Conservation (phyloP, 2,113 vertebrate species). For the Limanda limanda region DNA sequence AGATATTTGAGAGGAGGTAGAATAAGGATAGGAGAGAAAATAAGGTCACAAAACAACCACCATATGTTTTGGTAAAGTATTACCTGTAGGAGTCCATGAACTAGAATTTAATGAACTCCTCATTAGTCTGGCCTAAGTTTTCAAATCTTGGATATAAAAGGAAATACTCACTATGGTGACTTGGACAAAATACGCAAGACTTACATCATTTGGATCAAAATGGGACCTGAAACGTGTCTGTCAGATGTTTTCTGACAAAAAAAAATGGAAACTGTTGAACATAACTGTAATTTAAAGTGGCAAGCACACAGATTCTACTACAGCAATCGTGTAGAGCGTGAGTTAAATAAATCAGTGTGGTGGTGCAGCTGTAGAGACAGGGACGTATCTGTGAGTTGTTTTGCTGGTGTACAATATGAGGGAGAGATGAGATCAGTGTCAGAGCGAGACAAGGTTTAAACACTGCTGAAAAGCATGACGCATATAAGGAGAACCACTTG, state of each 20-base stretch:
- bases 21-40: neutral
- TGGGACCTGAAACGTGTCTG: slow-evolving; percentile 1
- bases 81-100: neutral
- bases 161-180: neutral
- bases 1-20: slow-evolving; percentile 12
- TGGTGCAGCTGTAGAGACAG: too few species aligned
- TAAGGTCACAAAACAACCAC: too few species aligned
- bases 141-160: neutral
- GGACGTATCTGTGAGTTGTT: too few species aligned
- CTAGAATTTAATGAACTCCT: neutral
- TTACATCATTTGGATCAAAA: slow-evolving; percentile 8
- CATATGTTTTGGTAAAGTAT: slow-evolving; percentile 6
- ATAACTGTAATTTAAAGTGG: neutral
- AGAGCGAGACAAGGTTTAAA: too few species aligned
- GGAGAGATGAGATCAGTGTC: too few species aligned
- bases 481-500: too few species aligned
- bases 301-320: neutral
- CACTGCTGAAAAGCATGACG: too few species aligned
- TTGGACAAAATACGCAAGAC: neutral
- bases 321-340: neutral
- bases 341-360: too few species aligned
- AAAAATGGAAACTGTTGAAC: neutral
- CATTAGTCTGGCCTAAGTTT: neutral
- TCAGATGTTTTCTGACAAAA: slow-evolving; percentile 10
- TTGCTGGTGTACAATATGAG: too few species aligned